Evolutionary conservation across 2,113 vertebrate species (phyloP), one percentile per base, ranked within the genome.

Genomic region (Emydura subglobosa): DNA sequence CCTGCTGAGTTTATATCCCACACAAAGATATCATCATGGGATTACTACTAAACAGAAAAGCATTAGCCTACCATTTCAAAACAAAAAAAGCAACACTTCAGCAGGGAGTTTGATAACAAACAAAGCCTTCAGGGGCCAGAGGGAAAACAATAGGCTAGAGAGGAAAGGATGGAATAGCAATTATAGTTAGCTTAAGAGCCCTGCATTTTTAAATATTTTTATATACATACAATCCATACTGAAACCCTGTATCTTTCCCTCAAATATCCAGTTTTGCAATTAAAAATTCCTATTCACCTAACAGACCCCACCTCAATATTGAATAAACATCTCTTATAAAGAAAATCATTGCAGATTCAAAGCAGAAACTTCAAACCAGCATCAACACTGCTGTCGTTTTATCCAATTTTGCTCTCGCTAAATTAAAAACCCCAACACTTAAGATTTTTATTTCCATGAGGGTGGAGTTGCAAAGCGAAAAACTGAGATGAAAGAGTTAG

Each of bases 21-120:
- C 83, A 95, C 83, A 96, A 96, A 90, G 61, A 87, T 93, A 91
- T 96, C 95, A 97, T 93, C 96, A 89, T 25, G 85, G 97, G 95
- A 96, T 96, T 97, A 96, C 93, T 88, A 96, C 91, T 25, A 65
- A 97, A 91, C 85, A 96, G 87, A 95, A 96, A 34, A 95, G 91
- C 93, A 97, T 94, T 94, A 96, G 90, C 94, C 94, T 95, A 89
- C 93, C 68, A 79, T 96, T 97, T 85, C 91, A 47, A 92, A 96
- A 86, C 74, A 89, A 92, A 80, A 86, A 88, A 94, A 93, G 81
- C 81, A 94, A 47, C 85, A 49, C 89, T 39, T 68, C 34, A 92
- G 87, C 83, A 85, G 93, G 93, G 79, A 95, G 85, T 65, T 88
- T 51, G 34, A 83, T 79, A 89, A 74, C 87, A 91, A 84, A 92